Evolutionary conservation across 2,888 invertebrate genomes (phyloP), one percentile per base, ranked within the genome.

Genomic region (Boloria euphrosyne): DNA sequence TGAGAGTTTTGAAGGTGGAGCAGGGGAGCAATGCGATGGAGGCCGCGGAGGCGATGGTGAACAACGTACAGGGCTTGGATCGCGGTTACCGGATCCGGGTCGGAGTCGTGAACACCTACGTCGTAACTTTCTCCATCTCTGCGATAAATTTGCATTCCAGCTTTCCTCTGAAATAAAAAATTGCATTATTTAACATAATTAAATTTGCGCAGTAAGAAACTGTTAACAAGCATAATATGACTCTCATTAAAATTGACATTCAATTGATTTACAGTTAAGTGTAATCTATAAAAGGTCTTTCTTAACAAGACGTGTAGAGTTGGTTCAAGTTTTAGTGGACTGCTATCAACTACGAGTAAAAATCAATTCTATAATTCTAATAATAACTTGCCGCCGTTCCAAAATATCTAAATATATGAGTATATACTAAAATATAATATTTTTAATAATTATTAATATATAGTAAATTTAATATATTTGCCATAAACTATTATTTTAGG

Each of bases 101-200:
- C 95, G 93, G 68, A 95, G 89, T 61, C 95, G 93, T 62, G 94
- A 94, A 82, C 95, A 96, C 74, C 95, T 93, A 67, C 95, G 93
- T 43, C 95, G 93, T 68, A 96, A 89, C 78, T 95, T 94, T 74
- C 95, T 92, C 96, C 96, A 96, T 89, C 95, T 93, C 83, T 96
- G 95, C 58, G 95, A 95, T 73, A 96, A 93, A 80, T 95, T 95
- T 73, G 95, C 95, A 83, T 95, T 95, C 95, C 95, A 95, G 78
- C 94, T 93, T 81, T 95, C 93, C 83, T 95, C 95, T 95, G 93
- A 74, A 93, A 93, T 72, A 38, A 38, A 17, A 3, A 38, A 31
- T 4, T 31, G 1, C 14, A 2, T 27, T 17, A 46, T 27, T 17
- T 1, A 31, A 38, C 4, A 50, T 17, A 49, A 22, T 1, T 16